Evolutionary conservation across 2,888 invertebrate genomes (phyloP).

Genomic region (Agonopterix alstromeriana): DNA sequence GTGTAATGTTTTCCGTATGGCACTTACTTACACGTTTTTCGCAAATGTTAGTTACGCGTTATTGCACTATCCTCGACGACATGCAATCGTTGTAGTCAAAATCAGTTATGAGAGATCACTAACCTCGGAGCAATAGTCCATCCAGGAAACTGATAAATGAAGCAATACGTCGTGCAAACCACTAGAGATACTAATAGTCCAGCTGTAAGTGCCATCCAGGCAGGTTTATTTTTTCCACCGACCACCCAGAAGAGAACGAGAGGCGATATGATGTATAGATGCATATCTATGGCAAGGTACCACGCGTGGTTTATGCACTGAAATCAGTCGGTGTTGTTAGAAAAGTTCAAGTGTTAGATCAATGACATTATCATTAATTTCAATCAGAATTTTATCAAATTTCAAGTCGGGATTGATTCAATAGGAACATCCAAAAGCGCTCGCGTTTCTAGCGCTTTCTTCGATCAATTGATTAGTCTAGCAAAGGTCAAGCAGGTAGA

Average conservation of each 20-base stretch:
- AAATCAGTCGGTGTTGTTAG: constrained; percentile 9
- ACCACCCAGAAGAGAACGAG: constrained; percentile 27
- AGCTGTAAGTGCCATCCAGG: constrained; percentile 18
- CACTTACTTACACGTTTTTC: too few species aligned
- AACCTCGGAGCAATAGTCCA: not conserved
- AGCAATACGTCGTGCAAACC: not conserved
- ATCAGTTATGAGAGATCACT: not conserved
- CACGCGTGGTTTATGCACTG: constrained; percentile 33
- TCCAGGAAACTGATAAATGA: not conserved
- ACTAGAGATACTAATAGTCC: constrained; percentile 12
- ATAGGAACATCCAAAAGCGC: too few species aligned
- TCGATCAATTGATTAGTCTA: too few species aligned
- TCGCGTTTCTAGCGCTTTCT: too few species aligned
- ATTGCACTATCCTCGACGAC: too few species aligned
- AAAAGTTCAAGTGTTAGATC: too few species aligned
- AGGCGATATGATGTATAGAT: constrained; percentile 32
- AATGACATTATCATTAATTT: not conserved
- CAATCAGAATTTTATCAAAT: too few species aligned
- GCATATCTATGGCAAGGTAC: constrained; percentile 37
- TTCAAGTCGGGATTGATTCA: too few species aligned
- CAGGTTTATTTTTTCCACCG: constrained; percentile 11
- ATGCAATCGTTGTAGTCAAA: too few species aligned
- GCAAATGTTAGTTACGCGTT: too few species aligned
- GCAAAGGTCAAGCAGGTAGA: too few species aligned
- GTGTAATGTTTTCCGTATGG: too few species aligned